phyloP scores from a whole-genome alignment of 2,113 vertebrate species.

The Hiodon alosoides region DNA sequence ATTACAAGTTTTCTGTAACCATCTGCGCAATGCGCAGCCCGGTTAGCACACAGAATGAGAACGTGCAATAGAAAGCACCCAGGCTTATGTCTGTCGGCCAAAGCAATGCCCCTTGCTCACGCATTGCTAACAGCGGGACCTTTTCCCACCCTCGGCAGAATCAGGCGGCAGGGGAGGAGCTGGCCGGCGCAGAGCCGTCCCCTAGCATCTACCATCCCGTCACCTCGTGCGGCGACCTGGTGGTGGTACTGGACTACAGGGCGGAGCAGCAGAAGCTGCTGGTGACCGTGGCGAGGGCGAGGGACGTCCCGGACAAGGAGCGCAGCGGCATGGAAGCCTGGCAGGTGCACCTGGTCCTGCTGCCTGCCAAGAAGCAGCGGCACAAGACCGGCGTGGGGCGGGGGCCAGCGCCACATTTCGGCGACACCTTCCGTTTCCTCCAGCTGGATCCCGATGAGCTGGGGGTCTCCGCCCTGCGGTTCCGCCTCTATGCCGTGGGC shows the following conservation, averaged over 20 bases:
- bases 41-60: no score
- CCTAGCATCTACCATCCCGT: constrained; percentile 56
- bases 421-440: constrained; percentile 78
- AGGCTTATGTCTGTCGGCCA: background rate
- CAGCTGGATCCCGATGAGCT: constrained; percentile 73
- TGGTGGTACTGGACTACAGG: constrained; percentile 73
- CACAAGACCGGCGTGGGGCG: constrained; percentile 76
- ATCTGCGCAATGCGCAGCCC: no score
- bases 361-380: constrained; percentile 86
- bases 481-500: constrained; percentile 84
- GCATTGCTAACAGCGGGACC: background rate
- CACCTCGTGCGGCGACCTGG: constrained; percentile 82
- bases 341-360: constrained; percentile 85
- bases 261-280: constrained; percentile 70
- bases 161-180: constrained; percentile 39
- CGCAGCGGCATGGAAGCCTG: constrained; percentile 81
- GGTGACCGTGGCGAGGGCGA: constrained; percentile 71
- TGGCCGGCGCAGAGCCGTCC: constrained; percentile 25
- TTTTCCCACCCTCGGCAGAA: constrained; percentile 50
- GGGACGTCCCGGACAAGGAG: constrained; percentile 80
- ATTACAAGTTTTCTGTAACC: no score
- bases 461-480: constrained; percentile 68
- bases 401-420: constrained; percentile 74
- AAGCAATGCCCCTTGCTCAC: background rate
- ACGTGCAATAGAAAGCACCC: background rate